Conservation (phyloP, 2,888 invertebrate species). For the Patella caerulea region DNA sequence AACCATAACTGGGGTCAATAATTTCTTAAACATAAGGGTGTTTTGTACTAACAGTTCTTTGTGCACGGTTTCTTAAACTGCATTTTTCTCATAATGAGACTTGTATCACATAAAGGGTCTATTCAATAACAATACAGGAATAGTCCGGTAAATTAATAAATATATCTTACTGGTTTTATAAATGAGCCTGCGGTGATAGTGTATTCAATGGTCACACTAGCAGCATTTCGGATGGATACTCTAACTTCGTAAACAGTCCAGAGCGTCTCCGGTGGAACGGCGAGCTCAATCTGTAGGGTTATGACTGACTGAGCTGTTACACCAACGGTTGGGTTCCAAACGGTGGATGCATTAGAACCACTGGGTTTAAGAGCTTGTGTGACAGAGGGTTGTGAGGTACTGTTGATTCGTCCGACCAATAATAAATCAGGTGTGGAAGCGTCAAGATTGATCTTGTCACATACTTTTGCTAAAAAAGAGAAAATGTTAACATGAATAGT, state of each 20-base stretch:
- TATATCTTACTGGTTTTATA: slow-evolving; percentile 3
- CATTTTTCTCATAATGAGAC: no score
- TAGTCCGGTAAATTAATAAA: no score
- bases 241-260: background rate
- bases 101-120: no score
- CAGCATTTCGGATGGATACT: background rate
- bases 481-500: no score
- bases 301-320: background rate
- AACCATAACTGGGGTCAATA: no score
- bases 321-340: background rate
- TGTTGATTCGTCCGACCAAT: background rate
- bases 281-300: background rate
- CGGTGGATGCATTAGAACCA: background rate
- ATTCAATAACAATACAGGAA: no score
- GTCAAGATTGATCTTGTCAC: background rate
- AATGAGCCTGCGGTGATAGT: background rate
- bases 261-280: background rate
- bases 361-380: background rate
- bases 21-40: no score
- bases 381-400: background rate
- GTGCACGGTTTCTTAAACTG: no score
- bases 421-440: background rate
- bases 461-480: background rate
- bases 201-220: slow-evolving; percentile 4
- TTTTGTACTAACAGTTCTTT: no score